Evolutionary conservation across 2,797 vertebrate genomes (phyloP).

Genomic region (Lagorchestes hirsutus): DNA sequence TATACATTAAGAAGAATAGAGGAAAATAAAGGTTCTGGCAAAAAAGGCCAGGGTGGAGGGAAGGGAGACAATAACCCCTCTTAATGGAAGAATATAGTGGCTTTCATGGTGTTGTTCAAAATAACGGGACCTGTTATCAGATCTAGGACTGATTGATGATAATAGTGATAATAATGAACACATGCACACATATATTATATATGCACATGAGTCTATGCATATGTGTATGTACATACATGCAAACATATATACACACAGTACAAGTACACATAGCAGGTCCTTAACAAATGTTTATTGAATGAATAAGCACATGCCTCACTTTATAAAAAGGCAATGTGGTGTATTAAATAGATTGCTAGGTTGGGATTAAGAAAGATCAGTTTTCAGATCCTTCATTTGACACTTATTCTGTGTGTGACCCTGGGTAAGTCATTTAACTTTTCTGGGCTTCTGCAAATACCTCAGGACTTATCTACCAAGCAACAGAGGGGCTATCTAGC

Average conservation of each 20-base stretch:
- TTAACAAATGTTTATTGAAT: conserved; percentile 21
- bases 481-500: neutral
- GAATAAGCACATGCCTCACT: neutral
- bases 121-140: neutral
- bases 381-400: neutral
- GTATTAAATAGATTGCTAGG: neutral
- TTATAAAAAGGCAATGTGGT: neutral
- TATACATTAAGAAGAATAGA: neutral
- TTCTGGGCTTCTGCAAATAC: neutral
- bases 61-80: neutral
- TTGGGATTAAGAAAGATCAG: neutral
- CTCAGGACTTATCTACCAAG: neutral
- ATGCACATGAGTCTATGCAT: neutral
- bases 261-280: neutral
- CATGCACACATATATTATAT: neutral
- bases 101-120: neutral
- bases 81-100: neutral
- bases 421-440: neutral
- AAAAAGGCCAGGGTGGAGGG: neutral
- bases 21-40: neutral
- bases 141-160: neutral
- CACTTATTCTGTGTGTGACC: neutral
- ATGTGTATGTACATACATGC: neutral
- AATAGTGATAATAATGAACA: neutral
- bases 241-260: neutral